Evolutionary conservation across 1,140 invertebrate genomes (phyloP).

Genomic region (Drosophila cardini): DNA sequence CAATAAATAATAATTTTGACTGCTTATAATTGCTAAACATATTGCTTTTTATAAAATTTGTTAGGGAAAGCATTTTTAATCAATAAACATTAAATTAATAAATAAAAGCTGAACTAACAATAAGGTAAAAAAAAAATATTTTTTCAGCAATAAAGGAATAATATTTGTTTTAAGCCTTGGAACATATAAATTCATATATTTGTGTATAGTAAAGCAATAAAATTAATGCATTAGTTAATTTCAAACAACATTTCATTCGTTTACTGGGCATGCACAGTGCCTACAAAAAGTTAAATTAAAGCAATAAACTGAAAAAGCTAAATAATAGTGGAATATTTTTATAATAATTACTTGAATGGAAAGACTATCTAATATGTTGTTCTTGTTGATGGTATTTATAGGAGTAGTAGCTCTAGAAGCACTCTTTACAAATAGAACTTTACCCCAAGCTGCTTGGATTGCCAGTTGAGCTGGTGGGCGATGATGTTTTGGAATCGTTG

Average conservation of each 20-base stretch:
- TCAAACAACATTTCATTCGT: conserved; percentile 8
- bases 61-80: conserved; percentile 1
- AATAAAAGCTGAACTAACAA: not conserved
- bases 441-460: conserved; percentile 82
- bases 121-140: too few relatives aligned
- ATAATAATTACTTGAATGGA: conserved; percentile 71
- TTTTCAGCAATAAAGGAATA: too few relatives aligned
- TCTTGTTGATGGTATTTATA: conserved; percentile 33
- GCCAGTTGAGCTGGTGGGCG: conserved; percentile 77
- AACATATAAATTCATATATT: not conserved
- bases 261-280: conserved; percentile 47
- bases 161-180: too few relatives aligned
- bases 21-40: too few relatives aligned
- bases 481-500: conserved; percentile 80
- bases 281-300: conserved; percentile 22
- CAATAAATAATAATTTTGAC: too few relatives aligned
- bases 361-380: conserved; percentile 26
- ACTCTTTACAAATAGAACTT: conserved; percentile 47
- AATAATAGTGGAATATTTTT: conserved; percentile 25
- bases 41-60: too few relatives aligned
- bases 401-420: not conserved
- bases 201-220: conserved; percentile 10
- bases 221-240: conserved; percentile 19
- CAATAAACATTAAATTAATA: not conserved
- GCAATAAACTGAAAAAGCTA: conserved; percentile 44